These are phyloP conservation scores for Diplodus puntazzo DNA, from an alignment of 2,797 vertebrate genomes.

Conservation along the genomic window DNA sequence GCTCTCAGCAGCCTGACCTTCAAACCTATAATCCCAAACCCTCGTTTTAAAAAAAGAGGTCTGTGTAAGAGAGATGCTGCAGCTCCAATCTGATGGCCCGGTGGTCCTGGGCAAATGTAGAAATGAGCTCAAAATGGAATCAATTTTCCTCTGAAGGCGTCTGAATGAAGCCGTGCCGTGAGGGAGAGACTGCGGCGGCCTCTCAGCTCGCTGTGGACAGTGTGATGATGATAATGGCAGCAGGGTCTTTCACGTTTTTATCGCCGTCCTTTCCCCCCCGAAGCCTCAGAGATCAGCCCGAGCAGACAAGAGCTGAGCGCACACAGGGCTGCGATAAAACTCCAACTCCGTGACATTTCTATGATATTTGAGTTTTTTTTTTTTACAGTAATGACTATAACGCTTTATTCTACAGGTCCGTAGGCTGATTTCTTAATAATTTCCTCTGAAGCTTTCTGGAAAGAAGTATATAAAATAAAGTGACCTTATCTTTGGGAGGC, in stretches of 20 bases:
- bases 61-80: not conserved
- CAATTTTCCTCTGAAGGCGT: slow-evolving; percentile 41
- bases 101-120: slow-evolving; percentile 25
- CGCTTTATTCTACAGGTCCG: not conserved
- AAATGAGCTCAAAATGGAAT: slow-evolving; percentile 48
- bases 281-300: slow-evolving; percentile 4
- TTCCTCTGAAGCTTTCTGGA: not conserved
- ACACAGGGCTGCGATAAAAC: not conserved
- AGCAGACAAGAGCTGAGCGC: slow-evolving; percentile 8
- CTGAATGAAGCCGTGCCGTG: slow-evolving; percentile 34
- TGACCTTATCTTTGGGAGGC: too few species aligned
- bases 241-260: slow-evolving; percentile 48
- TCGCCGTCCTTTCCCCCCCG: slow-evolving; percentile 27
- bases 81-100: slow-evolving; percentile 42
- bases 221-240: slow-evolving; percentile 26
- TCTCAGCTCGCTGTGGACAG: not conserved
- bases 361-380: not conserved
- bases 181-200: slow-evolving; percentile 1
- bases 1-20: slow-evolving; percentile 28
- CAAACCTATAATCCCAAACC: slow-evolving; percentile 30
- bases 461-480: not conserved
- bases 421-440: not conserved
- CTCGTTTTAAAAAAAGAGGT: too few species aligned
- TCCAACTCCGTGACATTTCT: slow-evolving; percentile 11
- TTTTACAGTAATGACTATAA: not conserved